Evolutionary conservation across 2,888 invertebrate species (phyloP).

Genomic region (Drosophila paracracens): DNA sequence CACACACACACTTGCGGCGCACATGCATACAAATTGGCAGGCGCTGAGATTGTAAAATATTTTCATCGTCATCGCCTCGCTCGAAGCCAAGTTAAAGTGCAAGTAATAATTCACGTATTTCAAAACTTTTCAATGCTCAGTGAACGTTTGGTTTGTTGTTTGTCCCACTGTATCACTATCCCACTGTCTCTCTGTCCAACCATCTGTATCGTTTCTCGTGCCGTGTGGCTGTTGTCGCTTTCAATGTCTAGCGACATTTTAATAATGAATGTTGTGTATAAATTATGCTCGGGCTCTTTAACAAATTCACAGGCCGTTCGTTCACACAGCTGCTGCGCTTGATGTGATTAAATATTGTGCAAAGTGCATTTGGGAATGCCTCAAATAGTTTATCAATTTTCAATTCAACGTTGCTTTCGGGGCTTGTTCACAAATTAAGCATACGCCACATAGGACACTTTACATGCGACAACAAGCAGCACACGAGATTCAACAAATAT

Average conservation of each 20-base stretch:
- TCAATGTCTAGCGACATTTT: constrained; percentile 79
- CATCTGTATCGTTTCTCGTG: constrained; percentile 25
- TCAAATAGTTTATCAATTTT: constrained; percentile 15
- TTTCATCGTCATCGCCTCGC: constrained; percentile 72
- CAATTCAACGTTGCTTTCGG: constrained; percentile 9
- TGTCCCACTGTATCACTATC: constrained; percentile 10
- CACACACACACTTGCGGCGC: constrained; percentile 3
- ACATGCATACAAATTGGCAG: constrained; percentile 46
- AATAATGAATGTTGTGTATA: constrained; percentile 72
- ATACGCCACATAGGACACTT: constrained; percentile 47
- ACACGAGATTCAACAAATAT: constrained; percentile 19
- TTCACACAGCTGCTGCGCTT: constrained; percentile 48
- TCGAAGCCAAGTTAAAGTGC: constrained; percentile 76
- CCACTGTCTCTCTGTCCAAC: constrained; percentile 13
- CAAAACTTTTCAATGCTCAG: constrained; percentile 71
- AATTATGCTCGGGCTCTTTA: constrained; percentile 68
- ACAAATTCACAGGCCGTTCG: constrained; percentile 58
- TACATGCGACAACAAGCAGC: constrained; percentile 9
- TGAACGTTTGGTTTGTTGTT: constrained; percentile 39
- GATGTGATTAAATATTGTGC: constrained; percentile 79
- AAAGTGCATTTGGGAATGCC: constrained; percentile 63
- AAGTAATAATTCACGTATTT: constrained; percentile 80
- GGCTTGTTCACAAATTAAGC: constrained; percentile 50
- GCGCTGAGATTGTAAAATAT: constrained; percentile 68
- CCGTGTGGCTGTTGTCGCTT: constrained; percentile 44